A percentile compares a stretch with the other conserved stretches of the same genome.
phyloP scores from a whole-genome alignment of 35 echinoderm and acorn worm genomes.

The Stichopus chloronotus region DNA sequence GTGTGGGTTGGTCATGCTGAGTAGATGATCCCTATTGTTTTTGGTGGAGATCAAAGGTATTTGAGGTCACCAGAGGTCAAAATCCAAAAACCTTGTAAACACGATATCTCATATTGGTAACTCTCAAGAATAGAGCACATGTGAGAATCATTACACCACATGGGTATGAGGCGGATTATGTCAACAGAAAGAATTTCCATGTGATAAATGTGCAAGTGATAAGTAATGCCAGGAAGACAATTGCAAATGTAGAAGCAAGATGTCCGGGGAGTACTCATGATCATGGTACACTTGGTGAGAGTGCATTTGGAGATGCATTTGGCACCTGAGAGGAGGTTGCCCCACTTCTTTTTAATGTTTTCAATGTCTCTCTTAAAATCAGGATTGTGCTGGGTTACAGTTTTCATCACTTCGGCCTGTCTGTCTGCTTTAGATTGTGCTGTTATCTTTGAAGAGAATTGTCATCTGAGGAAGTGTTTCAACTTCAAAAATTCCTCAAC shows the following conservation, averaged over 20 bases:
- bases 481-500: slow-evolving; percentile 6
- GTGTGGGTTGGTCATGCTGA: too few species aligned
- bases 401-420: not conserved
- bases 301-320: not conserved
- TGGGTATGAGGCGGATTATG: not conserved
- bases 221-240: not conserved
- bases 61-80: too few species aligned
- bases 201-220: slow-evolving; percentile 35
- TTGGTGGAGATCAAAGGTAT: too few species aligned
- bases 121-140: not conserved
- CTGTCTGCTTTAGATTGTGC: not conserved
- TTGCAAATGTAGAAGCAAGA: not conserved
- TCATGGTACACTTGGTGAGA: slow-evolving; percentile 5
- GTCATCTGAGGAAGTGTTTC: not conserved
- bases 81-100: too few species aligned
- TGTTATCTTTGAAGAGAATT: not conserved
- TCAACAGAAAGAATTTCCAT: slow-evolving; percentile 35
- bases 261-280: not conserved
- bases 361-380: not conserved
- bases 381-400: not conserved
- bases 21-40: too few species aligned
- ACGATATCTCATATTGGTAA: too few species aligned
- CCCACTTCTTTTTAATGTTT: not conserved
- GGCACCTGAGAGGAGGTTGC: not conserved
- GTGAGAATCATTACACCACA: not conserved